A percentile compares a stretch with the other conserved stretches of the same genome.
phyloP scores from a whole-genome alignment of 2,113 vertebrate genomes.

The Rhea pennata region DNA sequence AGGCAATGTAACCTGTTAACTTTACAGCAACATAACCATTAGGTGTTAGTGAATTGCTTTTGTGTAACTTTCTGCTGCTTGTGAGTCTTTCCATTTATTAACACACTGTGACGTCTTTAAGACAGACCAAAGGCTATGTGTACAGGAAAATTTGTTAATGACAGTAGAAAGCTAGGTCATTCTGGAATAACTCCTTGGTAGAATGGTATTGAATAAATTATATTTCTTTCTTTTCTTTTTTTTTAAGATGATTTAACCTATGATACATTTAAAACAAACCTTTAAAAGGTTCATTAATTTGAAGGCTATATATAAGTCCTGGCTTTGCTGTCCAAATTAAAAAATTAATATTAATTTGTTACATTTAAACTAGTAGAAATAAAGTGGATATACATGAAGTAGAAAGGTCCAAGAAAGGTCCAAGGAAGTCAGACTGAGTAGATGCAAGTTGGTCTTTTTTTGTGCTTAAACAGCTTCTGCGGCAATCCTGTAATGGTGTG shows the following conservation, averaged over 20 bases:
- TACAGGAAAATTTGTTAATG: neutral
- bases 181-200: neutral
- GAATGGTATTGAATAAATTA: neutral
- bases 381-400: neutral
- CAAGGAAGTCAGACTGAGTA: constrained; percentile 18
- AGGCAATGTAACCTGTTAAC: neutral
- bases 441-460: neutral
- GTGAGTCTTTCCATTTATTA: constrained; percentile 35
- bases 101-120: neutral
- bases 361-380: neutral
- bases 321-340: neutral
- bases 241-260: neutral
- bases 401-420: neutral
- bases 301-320: neutral
- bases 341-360: neutral
- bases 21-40: neutral
- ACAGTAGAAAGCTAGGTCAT: neutral
- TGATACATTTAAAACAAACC: neutral
- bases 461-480: neutral
- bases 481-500: neutral
- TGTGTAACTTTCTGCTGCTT: neutral
- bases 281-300: neutral
- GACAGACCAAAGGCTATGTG: neutral
- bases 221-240: too few relatives aligned
- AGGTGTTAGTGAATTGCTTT: neutral